These are phyloP conservation scores for Agrotis ipsilon DNA, from an alignment of 2,888 invertebrate species.

Conservation along the genomic window DNA sequence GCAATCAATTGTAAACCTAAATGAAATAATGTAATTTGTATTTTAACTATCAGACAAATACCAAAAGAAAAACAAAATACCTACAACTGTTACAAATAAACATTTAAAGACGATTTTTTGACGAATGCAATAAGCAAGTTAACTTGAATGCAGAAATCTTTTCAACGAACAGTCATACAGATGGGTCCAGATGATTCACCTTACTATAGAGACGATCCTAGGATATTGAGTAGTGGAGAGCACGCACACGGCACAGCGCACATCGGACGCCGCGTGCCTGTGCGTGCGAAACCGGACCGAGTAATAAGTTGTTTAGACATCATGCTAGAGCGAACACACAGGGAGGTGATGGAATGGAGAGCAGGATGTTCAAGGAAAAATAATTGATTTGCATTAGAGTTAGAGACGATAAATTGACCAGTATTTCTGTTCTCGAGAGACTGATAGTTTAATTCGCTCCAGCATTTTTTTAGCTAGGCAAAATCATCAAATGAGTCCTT, in stretches of 20 bases:
- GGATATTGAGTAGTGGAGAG: slow-evolving; percentile 12
- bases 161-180: slow-evolving; percentile 2
- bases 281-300: slow-evolving; percentile 32
- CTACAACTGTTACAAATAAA: no score
- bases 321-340: not conserved
- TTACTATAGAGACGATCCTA: not conserved
- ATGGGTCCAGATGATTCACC: not conserved
- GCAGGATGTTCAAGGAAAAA: not conserved
- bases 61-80: no score
- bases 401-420: not conserved
- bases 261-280: slow-evolving; percentile 38
- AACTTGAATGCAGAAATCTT: not conserved
- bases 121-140: not conserved
- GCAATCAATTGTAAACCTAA: no score
- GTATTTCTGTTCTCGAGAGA: not conserved
- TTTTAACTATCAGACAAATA: no score
- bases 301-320: slow-evolving; percentile 39
- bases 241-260: slow-evolving; percentile 9
- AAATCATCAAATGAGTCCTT: no score
- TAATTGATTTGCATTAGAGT: not conserved
- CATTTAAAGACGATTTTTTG: no score
- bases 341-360: not conserved
- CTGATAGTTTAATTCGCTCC: no score
- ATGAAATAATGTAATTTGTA: no score
- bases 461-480: no score